Evolutionary conservation across 2,797 vertebrate genomes (phyloP).

Genomic region (Lagorchestes hirsutus): DNA sequence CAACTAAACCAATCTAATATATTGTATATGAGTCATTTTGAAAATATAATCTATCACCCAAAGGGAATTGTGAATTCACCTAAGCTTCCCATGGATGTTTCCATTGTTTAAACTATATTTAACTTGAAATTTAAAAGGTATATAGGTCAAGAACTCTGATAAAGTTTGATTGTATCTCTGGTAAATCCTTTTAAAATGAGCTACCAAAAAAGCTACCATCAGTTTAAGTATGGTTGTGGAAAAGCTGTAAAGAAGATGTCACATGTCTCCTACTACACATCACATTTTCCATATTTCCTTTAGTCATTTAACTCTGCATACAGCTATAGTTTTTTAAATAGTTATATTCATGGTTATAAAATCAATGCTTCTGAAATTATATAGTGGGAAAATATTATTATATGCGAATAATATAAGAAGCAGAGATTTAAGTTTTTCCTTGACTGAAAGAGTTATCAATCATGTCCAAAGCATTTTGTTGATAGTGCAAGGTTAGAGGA

Average conservation of each 20-base stretch:
- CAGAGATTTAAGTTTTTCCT: slow-evolving; percentile 57
- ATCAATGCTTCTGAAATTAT: slow-evolving; percentile 29
- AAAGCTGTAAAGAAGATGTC: slow-evolving; percentile 32
- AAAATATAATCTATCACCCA: slow-evolving; percentile 62
- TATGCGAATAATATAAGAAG: slow-evolving; percentile 36
- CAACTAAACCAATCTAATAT: slow-evolving; percentile 45
- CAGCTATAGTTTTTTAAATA: slow-evolving; percentile 22
- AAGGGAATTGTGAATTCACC: slow-evolving; percentile 60
- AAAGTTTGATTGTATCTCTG: slow-evolving; percentile 40
- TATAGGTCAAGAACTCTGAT: slow-evolving; percentile 18
- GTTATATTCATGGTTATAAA: slow-evolving; percentile 55
- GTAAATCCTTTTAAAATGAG: slow-evolving; percentile 33
- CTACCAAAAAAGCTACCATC: slow-evolving; percentile 20
- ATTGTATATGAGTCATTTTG: slow-evolving; percentile 23
- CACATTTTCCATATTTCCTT: slow-evolving; percentile 38
- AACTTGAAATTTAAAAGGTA: slow-evolving; percentile 51
- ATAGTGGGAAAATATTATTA: background rate
- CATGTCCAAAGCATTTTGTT: slow-evolving; percentile 75
- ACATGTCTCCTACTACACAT: background rate
- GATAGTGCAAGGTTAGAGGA: slow-evolving; percentile 75
- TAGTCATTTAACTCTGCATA: slow-evolving; percentile 23
- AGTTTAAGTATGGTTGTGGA: background rate
- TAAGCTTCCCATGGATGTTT: slow-evolving; percentile 37
- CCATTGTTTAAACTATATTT: slow-evolving; percentile 55
- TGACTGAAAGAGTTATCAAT: slow-evolving; percentile 64